Evolutionary conservation across 2,888 invertebrate species (phyloP).

Genomic region (Microctonus hyperodae): DNA sequence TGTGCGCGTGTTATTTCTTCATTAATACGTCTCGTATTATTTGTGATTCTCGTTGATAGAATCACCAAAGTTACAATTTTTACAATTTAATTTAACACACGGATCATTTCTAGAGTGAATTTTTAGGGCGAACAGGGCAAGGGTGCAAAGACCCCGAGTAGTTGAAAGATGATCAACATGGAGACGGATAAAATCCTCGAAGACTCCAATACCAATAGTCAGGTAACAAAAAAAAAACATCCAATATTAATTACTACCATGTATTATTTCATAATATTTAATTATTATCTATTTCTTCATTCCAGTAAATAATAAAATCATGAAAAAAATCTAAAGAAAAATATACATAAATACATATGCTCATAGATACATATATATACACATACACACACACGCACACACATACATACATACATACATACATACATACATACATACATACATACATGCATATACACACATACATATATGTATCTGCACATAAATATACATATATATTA

Average conservation of each 20-base stretch:
- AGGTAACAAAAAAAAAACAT: slow-evolving; percentile 62
- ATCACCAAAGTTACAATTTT: too few relatives aligned
- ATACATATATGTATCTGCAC: too few relatives aligned
- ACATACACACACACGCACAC: too few relatives aligned
- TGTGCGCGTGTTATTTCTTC: slow-evolving; percentile 1
- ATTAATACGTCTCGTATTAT: too few relatives aligned
- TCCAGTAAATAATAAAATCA: too few relatives aligned
- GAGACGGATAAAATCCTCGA: slow-evolving; percentile 91
- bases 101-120: slow-evolving; percentile 9
- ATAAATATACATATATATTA: not conserved
- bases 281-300: not conserved
- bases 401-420: not conserved
- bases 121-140: slow-evolving; percentile 19
- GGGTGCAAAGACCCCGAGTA: slow-evolving; percentile 34
- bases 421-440: too few relatives aligned
- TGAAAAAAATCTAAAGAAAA: too few relatives aligned
- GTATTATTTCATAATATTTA: not conserved
- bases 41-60: too few relatives aligned
- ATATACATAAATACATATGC: too few relatives aligned
- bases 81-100: too few relatives aligned
- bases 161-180: slow-evolving; percentile 78
- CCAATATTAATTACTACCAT: not conserved
- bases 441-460: too few relatives aligned
- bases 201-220: slow-evolving; percentile 75
- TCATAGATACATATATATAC: too few relatives aligned